Evolutionary conservation across 2,888 invertebrate species (phyloP), one percentile per base, ranked within the genome.

Genomic region (Mesorhabditis spiculigera): DNA sequence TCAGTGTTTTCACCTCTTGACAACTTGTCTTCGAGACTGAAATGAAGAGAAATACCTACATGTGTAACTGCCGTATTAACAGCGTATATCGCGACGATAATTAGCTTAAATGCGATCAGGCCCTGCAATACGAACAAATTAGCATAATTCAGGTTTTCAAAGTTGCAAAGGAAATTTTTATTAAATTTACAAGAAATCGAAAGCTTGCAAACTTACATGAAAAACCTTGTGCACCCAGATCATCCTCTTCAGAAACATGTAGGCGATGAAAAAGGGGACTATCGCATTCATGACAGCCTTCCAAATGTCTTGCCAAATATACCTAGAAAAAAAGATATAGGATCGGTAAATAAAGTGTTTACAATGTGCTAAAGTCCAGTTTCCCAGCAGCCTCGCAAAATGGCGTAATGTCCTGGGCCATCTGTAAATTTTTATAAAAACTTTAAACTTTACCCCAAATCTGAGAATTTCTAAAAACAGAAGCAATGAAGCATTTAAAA

Each of bases 251-350:
- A 50, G 10, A 50, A 50, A 50, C 58, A 50, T 50, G 58, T 50
- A 50, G n/a, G n/a, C n/a, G 58, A 50, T 50, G 58, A 50, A 50
- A n/a, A 50, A 50, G n/a, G 58, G n/a, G n/a, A n/a, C 8, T 50
- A 50, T 13, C 8, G 58, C 8, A n/a, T 50, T 50, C 10, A 50
- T 10, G n/a, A 50, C 8, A 50, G 58, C 58, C n/a, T 50, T 50
- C 10, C 10, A 13, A 10, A 50, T 13, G 58, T 50, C 58, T 50
- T 50, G 58, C 58, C 58, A 50, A 50, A 50, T 50, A n/a, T 50
- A 50, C 3, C 58, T 50, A 50, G 58, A 50, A 50, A 50, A 28
- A 28, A 28, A 28, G 28, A 28, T 28, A 28, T 28, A 28, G 28
- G 28, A 28, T 28, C 28, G 28, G 28, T 28, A 28, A 28, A 28